Base-by-base conservation (phyloP, 2,888 invertebrate genomes). In the Erebia ligea region DNA sequence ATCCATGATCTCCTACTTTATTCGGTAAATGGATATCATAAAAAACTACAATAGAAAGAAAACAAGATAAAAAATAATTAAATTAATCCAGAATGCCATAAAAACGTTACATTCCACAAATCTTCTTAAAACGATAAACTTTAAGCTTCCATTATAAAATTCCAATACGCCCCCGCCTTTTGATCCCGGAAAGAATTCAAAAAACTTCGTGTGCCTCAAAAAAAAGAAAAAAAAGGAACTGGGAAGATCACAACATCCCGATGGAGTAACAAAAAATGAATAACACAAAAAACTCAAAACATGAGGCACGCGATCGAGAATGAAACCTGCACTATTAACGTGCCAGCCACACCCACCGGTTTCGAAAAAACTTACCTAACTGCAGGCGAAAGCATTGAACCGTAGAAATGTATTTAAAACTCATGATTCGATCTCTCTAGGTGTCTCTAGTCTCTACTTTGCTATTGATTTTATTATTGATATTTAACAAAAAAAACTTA, bases 261-360 rank as follows among this genome's bases (percentile, higher is more conserved):
- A 45, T 19, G 54, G 54, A 25, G 58, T 58, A 50, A 64, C 34
- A 48, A 62, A 34, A 57, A 67, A 70, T 68, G 40, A 66, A 70
- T 19, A 64, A 66, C 50, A 66, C 62, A 68, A 86, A 86, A 84
- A 86, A 85, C 83, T 84, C 84, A 80, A 84, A 87, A 84, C 83
- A 79, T 76, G 82, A 78, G 79, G 89, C 91, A 90, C 91, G 90
- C 88, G 91, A 89, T 87, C 85, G 78, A 82, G 86, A 86, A 85
- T 85, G 86, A 83, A 89, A 88, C 88, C 87, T 83, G 86, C 73
- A 80, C 85, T 85, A 90, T 91, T 90, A 89, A 81, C 83, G 86
- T 79, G 82, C 83, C 86, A 78, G 84, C 81, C 85, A 86, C 89
- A 83, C 89, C 89, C 85, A 87, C 86, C 84, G 84, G 83, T 78